A percentile compares a stretch with the other conserved stretches of the same genome.
Evolutionary conservation across 1,140 invertebrate species (phyloP).

Genomic region (Pygmarrhopalites habei): DNA sequence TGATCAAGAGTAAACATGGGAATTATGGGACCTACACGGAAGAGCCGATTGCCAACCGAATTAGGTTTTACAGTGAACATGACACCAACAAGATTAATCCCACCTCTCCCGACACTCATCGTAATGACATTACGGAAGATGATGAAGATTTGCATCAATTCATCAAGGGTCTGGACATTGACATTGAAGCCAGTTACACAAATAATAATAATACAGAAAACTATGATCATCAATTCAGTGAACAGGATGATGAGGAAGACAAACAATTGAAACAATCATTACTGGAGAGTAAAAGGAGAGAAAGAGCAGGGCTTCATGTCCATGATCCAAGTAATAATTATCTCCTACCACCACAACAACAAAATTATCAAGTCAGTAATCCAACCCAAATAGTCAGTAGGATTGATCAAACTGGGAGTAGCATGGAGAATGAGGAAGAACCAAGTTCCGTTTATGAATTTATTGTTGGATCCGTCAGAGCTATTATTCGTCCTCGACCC

Average conservation of each 20-base stretch:
- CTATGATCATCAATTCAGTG: background rate
- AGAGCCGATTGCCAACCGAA: conserved; percentile 7
- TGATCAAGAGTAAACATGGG: conserved; percentile 28
- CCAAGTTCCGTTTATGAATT: conserved; percentile 21
- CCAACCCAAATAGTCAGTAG: too few relatives aligned
- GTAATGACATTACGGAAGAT: background rate
- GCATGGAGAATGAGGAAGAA: conserved; percentile 1
- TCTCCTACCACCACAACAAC: background rate
- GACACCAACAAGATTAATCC: too few relatives aligned
- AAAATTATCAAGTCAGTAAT: too few relatives aligned
- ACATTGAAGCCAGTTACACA: background rate
- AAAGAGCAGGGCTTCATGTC: background rate
- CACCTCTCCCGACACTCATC: background rate
- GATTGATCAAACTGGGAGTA: background rate
- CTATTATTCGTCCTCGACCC: conserved; percentile 28
- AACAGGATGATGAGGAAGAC: background rate
- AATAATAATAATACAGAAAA: background rate
- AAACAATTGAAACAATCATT: background rate
- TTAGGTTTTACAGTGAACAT: conserved; percentile 35
- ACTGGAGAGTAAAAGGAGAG: background rate
- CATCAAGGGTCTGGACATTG: background rate
- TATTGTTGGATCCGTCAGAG: conserved; percentile 31
- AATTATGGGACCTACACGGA: conserved; percentile 29
- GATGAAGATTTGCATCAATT: background rate
- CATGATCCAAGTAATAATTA: background rate